phyloP scores from a whole-genome alignment of 2,113 vertebrate genomes.

The Sarotherodon lohbergeri region DNA sequence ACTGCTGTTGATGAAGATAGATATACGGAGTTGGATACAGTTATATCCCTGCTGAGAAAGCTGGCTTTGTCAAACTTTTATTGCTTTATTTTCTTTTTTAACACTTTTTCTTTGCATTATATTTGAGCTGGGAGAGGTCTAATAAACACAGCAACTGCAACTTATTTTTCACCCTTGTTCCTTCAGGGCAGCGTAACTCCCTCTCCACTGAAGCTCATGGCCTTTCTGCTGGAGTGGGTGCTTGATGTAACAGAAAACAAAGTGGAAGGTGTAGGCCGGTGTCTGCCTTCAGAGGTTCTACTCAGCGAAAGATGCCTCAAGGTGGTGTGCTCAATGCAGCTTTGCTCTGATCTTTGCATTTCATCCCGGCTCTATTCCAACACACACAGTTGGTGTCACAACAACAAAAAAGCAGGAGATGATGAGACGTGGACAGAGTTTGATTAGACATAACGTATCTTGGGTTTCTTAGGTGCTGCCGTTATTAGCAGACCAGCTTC shows the following conservation, averaged over 20 bases:
- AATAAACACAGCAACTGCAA: not conserved
- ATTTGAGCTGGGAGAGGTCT: not conserved
- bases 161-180: not conserved
- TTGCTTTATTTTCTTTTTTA: not conserved
- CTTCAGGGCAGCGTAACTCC: constrained; percentile 63
- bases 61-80: not conserved
- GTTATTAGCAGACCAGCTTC: constrained; percentile 79
- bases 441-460: not conserved
- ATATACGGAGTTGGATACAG: not conserved
- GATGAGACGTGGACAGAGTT: not conserved
- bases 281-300: constrained; percentile 41
- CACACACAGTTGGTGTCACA: not conserved
- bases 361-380: not conserved
- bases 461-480: constrained; percentile 75
- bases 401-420: not conserved
- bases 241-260: constrained; percentile 61
- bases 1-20: not conserved
- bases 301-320: constrained; percentile 79
- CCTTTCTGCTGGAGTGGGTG: constrained; percentile 82
- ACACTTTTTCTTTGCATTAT: not conserved
- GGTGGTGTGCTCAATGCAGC: constrained; percentile 57
- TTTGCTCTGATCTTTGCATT: not conserved
- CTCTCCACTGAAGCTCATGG: constrained; percentile 72
- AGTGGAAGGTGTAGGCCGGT: constrained; percentile 21
- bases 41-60: not conserved